Conservation (phyloP, 2,113 vertebrate species). For the Recurvirostra avosetta region DNA sequence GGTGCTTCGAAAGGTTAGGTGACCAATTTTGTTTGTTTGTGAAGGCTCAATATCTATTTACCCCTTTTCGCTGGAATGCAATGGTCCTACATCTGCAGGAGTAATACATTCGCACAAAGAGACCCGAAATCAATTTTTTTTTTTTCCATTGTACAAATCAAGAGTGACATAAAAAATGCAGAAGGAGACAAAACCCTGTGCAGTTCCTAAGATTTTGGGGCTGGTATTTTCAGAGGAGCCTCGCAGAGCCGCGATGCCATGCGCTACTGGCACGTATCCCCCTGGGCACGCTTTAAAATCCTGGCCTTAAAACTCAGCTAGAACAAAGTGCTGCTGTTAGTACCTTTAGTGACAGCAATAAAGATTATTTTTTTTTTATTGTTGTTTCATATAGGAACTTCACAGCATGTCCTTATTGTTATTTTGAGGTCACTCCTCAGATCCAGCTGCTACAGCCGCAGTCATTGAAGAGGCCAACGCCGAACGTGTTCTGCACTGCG, state of each 20-base stretch:
- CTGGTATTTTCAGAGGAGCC: neutral
- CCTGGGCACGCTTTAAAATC: neutral
- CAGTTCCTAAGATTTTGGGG: neutral
- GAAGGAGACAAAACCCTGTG: neutral
- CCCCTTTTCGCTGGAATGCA: neutral
- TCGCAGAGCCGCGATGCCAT: neutral
- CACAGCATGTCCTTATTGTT: neutral
- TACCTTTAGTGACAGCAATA: conserved; percentile 17
- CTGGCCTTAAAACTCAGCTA: neutral
- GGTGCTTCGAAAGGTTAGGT: neutral
- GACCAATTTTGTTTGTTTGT: neutral
- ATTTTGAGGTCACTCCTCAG: neutral
- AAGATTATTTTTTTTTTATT: neutral
- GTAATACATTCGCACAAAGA: neutral
- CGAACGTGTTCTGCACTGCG: rapidly evolving
- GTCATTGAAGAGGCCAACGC: neutral
- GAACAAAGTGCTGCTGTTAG: conserved; percentile 2
- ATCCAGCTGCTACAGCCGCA: neutral
- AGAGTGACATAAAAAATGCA: neutral
- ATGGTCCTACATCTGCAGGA: neutral
- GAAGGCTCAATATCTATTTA: neutral
- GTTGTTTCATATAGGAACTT: neutral
- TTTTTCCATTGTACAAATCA: neutral
- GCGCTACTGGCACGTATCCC: neutral
- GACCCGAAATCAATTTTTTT: rapidly evolving